Base-by-base conservation (phyloP, 2,888 invertebrate species). In the Uropetala carovei region DNA sequence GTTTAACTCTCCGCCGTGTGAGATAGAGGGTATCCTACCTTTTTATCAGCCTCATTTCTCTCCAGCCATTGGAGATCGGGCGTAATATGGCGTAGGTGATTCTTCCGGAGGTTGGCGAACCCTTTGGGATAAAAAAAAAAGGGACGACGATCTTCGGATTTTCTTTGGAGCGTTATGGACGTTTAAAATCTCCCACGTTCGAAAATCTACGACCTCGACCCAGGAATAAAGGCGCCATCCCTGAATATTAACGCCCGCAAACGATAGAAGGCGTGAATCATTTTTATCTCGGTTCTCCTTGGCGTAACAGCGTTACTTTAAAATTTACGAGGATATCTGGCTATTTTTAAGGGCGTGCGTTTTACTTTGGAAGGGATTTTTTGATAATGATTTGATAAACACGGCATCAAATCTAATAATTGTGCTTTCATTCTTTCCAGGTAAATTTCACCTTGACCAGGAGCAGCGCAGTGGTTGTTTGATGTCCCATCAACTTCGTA, bases 31-130 rank as follows among this genome's bases (percentile, higher is more conserved):
- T 58, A 58, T 85, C 85, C 85, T 56, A 13, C 57, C 57, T 22
- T 85, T 57, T 85, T 57, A 57, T 85, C 85, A 57, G 57, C 85
- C 22, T 57, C 85, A 85, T 85, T 57, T 85, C 18, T 85, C 57
- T 56, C 84, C 43, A 56, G 16, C 43, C 43, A 85, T 58, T 22
- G 75, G 11, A 27, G 75, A 27, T 0, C 22, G 16, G 75, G 9
- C 22, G 68, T 22, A 68, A 22, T 22, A 22, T 64, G 64, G 14
- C 18, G 22, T 75, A 27, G 27, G 75, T 13, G 11, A 75, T 75
- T 75, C 75, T 75, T 27, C 27, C 27, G 0, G 75, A 27, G 75
- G 75, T 75, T 75, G 75, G 75, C 27, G 75, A 75, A 75, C n/a
- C 75, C 75, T 75, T 75, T 22, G 11, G 27, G 22, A 68, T 22